phyloP scores from a whole-genome alignment of 1,140 invertebrate species.

The Nilaparvata lugens region DNA sequence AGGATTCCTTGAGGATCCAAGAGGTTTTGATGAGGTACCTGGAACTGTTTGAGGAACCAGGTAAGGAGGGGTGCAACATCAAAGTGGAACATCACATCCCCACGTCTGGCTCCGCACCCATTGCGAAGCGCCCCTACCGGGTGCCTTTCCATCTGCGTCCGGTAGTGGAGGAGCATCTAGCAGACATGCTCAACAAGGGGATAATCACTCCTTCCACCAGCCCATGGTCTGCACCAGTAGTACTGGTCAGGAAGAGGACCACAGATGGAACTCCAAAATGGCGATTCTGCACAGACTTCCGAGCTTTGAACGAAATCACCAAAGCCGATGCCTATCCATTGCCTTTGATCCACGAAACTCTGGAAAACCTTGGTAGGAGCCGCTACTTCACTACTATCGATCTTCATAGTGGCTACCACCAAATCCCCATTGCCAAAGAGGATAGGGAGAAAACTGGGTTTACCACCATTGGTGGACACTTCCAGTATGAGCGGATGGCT shows the following conservation, averaged over 20 bases:
- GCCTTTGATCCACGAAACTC: slow-evolving; percentile 31
- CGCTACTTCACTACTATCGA: slow-evolving; percentile 42
- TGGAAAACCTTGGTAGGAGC: slow-evolving; percentile 37
- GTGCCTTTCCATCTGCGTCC: neutral
- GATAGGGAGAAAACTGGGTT: slow-evolving; percentile 30
- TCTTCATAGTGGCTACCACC: slow-evolving; percentile 34
- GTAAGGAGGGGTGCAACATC: too few species aligned
- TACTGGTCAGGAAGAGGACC: too few species aligned
- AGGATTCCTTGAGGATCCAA: too few species aligned
- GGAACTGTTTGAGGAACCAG: too few species aligned
- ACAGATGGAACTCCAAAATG: too few species aligned
- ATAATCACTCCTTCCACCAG: too few species aligned
- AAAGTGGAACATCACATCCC: too few species aligned
- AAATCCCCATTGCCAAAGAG: neutral
- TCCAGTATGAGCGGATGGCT: slow-evolving; percentile 15
- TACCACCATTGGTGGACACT: neutral
- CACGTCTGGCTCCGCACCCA: too few species aligned
- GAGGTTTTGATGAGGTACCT: neutral
- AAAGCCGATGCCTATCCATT: slow-evolving; percentile 38
- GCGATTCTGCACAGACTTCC: slow-evolving; percentile 29
- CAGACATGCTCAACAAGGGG: too few species aligned
- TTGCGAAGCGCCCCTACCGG: neutral
- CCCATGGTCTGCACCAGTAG: too few species aligned
- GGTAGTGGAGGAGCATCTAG: neutral
- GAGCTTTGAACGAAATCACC: slow-evolving; percentile 35